A percentile compares a stretch with the other conserved stretches of the same genome.
These are phyloP conservation scores for Synanthedon vespiformis DNA, from an alignment of 2,888 invertebrate species.

Conservation along the genomic window DNA sequence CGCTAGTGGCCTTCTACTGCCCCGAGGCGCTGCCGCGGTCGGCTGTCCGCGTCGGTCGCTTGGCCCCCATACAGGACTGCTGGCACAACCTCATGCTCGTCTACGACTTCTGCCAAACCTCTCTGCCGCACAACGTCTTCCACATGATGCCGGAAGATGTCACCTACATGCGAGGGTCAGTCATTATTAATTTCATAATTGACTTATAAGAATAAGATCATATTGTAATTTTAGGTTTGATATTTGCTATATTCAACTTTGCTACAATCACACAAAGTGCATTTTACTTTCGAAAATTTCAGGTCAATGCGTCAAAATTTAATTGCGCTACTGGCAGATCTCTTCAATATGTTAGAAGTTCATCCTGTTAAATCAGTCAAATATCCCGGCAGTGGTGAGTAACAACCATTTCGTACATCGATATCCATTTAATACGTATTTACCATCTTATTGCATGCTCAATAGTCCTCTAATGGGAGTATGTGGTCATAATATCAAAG, in stretches of 20 bases:
- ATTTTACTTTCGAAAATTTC: conserved; percentile 24
- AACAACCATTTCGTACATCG: conserved; percentile 1
- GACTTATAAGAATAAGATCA: not conserved
- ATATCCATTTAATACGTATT: not conserved
- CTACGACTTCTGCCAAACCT: conserved; percentile 85
- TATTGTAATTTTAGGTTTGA: no score
- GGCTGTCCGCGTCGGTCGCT: conserved; percentile 68
- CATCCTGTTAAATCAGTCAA: conserved; percentile 91
- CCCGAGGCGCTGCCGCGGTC: conserved; percentile 62
- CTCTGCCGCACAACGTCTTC: conserved; percentile 89
- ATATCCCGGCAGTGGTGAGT: conserved; percentile 78
- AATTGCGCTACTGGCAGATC: conserved; percentile 91
- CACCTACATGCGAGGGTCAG: conserved; percentile 90
- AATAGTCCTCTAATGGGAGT: conserved; percentile 55
- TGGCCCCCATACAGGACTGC: conserved; percentile 88
- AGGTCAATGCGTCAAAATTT: conserved; percentile 93
- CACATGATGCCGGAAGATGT: conserved; percentile 97
- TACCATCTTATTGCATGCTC: conserved; percentile 44
- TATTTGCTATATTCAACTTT: no score
- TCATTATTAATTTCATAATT: conserved; percentile 5
- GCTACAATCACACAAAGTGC: no score
- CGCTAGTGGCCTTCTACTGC: conserved; percentile 91
- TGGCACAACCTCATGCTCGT: conserved; percentile 92
- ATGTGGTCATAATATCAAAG: conserved; percentile 69
- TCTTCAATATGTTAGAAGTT: conserved; percentile 94